These are phyloP conservation scores for Troilus luridus DNA, from an alignment of 2,888 invertebrate genomes.

Conservation along the genomic window DNA sequence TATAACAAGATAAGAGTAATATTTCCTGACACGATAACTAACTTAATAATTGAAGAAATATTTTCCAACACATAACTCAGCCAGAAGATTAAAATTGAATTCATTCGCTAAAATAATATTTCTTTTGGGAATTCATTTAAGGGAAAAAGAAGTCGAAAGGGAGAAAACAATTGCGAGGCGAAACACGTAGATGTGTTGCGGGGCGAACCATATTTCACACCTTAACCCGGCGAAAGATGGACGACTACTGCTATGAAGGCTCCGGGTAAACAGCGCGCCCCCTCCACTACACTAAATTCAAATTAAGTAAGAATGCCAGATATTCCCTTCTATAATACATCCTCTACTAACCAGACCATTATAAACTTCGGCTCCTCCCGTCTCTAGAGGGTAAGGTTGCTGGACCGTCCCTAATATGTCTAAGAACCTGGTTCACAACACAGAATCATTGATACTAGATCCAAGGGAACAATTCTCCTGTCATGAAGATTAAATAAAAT, in stretches of 20 bases:
- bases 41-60: no score
- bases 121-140: background rate
- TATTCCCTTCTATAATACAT: constrained; percentile 15
- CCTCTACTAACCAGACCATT: background rate
- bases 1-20: no score
- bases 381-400: background rate
- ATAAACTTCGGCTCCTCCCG: background rate
- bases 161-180: background rate
- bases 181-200: background rate
- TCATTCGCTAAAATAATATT: background rate
- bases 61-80: no score
- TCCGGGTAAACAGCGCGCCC: background rate
- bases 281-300: constrained; percentile 32
- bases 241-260: constrained; percentile 21
- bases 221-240: constrained; percentile 13
- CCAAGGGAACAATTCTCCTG: background rate
- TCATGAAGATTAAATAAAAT: background rate
- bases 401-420: background rate
- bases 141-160: background rate
- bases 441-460: background rate
- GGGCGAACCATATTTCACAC: constrained; percentile 27
- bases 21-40: no score
- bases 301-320: constrained; percentile 46
- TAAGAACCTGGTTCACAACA: background rate
- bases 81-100: background rate